Conservation (phyloP, 1,140 invertebrate genomes). For the Drosophila kepulauana region DNA sequence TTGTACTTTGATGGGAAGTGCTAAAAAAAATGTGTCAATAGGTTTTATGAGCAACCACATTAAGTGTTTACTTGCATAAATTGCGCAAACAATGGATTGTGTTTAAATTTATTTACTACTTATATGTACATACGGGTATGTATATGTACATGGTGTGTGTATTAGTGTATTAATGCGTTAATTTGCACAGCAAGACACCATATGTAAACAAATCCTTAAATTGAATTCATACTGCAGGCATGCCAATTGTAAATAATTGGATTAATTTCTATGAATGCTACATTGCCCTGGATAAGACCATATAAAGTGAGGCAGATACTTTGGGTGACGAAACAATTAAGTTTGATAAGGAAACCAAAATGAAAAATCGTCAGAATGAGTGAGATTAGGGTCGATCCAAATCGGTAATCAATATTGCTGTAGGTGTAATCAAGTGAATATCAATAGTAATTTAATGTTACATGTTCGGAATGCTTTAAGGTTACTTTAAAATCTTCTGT, state of each 20-base stretch:
- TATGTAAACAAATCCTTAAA: neutral
- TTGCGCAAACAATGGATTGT: neutral
- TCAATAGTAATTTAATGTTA: neutral
- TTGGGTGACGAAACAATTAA: neutral
- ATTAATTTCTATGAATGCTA: neutral
- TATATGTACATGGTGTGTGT: neutral
- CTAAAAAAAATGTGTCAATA: neutral
- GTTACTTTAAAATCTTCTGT: too few species aligned
- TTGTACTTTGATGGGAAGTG: slow-evolving; percentile 3
- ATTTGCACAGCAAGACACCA: neutral
- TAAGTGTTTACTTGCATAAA: neutral
- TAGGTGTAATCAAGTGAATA: neutral
- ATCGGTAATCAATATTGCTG: neutral
- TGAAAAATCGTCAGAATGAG: neutral
- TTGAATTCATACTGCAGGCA: neutral
- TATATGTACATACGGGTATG: too few species aligned
- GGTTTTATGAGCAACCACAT: neutral
- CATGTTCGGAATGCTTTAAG: neutral
- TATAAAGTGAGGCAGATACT: neutral
- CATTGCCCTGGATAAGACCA: neutral
- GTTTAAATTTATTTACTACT: too few species aligned
- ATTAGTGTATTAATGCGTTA: neutral
- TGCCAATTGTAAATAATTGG: too few species aligned
- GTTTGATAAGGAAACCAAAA: neutral
- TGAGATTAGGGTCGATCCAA: neutral